Evolutionary conservation across 2,797 vertebrate species (phyloP).

Genomic region (Myotis pilosus): DNA sequence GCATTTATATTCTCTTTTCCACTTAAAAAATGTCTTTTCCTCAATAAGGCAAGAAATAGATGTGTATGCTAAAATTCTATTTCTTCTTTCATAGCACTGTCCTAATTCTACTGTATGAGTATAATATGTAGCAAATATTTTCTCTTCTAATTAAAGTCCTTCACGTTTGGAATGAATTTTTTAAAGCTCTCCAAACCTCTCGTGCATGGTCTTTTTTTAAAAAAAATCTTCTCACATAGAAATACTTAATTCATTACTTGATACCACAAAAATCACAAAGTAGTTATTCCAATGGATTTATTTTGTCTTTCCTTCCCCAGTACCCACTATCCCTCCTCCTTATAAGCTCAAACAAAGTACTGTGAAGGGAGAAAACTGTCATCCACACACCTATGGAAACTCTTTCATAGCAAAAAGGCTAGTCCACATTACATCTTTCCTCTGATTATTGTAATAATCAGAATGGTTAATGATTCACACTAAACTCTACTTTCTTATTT

Average conservation of each 20-base stretch:
- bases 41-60: neutral
- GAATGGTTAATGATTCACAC: slow-evolving; percentile 39
- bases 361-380: neutral
- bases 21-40: neutral
- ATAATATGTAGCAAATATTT: neutral
- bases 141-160: slow-evolving; percentile 27
- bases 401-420: neutral
- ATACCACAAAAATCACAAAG: neutral
- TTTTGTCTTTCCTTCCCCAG: neutral
- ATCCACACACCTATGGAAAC: slow-evolving; percentile 40
- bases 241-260: slow-evolving; percentile 21
- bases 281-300: neutral
- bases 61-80: neutral
- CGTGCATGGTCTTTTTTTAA: neutral
- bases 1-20: neutral
- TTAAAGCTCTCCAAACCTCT: neutral
- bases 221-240: neutral
- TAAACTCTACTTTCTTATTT: slow-evolving; percentile 66
- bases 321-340: neutral
- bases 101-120: neutral
- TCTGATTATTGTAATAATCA: slow-evolving; percentile 50
- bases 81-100: neutral
- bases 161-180: slow-evolving; percentile 16
- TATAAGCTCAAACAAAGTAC: slow-evolving; percentile 9
- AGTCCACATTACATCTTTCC: slow-evolving; percentile 23